Evolutionary conservation across 2,797 vertebrate genomes (phyloP), one percentile per base, ranked within the genome.

Genomic region (Hoplostethus atlanticus): DNA sequence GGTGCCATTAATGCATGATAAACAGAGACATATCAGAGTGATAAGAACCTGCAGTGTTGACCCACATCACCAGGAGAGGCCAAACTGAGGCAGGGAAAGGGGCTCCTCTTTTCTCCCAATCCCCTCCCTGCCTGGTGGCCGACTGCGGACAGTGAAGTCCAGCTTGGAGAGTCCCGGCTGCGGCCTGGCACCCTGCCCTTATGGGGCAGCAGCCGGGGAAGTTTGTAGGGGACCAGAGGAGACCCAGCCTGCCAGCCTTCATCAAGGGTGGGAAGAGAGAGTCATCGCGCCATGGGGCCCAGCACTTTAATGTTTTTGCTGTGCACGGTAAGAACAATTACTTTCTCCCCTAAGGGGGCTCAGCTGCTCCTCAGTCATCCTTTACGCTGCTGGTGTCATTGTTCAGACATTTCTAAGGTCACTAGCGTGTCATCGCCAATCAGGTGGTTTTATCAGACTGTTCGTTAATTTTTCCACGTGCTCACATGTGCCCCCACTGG

Each of bases 141-240:
- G 71, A 25, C 58, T 64, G 62, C 57, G 58, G 75, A 85, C 76
- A 0, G 77, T 72, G 83, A 87, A 81, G 78, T 84, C 85, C 89
- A 83, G 94, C 64, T 93, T 91, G 92, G 90, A 87, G 90, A 92
- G 91, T 91, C 93, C 94, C 92, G 92, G 94, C 87, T 88, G 87
- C 79, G 87, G 93, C 93, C 94, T 93, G 93, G 94, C 91, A 92
- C 74, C 88, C 79, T 93, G 95, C 87, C 95, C 97, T 97, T 98
- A 99, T 99, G 98, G 98, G 98, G 96, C 98, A 99, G 94, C 98
- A 99, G 97, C 98, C 98, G 94, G 97, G 97, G 92, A 99, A 99
- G 96, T 96, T 97, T 92, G 95, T 95, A 92, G 98, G 98, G 94
- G 98, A 99, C 94, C 97, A 98, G 91, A 95, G 97, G 92, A 97